A percentile compares a stretch with the other conserved stretches of the same genome.
Conservation (phyloP, 1,140 invertebrate species). For the Ptiloglossa arizonensis region DNA sequence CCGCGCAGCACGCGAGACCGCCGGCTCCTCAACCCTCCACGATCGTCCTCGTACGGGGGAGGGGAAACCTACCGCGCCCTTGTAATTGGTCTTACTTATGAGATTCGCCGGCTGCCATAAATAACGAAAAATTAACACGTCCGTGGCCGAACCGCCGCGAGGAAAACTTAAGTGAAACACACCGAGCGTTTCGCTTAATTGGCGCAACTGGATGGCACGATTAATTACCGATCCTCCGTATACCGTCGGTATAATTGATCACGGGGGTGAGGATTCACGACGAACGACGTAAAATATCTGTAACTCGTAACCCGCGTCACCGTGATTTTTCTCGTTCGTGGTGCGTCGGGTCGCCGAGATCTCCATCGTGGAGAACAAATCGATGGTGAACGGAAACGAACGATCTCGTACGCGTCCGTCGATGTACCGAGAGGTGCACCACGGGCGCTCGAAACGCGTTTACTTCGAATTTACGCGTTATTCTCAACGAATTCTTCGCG, state of each 20-base stretch:
- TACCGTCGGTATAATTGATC: constrained; percentile 28
- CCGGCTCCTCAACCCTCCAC: constrained; percentile 8
- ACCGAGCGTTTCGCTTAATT: constrained; percentile 38
- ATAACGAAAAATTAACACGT: constrained; percentile 50
- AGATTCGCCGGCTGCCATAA: constrained; percentile 26
- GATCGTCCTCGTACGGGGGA: no score
- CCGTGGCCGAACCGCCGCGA: constrained; percentile 9
- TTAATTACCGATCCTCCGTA: constrained; percentile 15
- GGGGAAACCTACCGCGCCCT: constrained; percentile 2
- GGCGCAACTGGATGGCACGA: constrained; percentile 24
- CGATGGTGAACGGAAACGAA: no score
- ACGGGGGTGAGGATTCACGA: constrained; percentile 28
- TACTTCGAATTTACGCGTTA: no score
- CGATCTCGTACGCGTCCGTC: no score
- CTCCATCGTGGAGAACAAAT: no score
- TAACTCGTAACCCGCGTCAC: constrained; percentile 6
- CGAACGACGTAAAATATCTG: neutral
- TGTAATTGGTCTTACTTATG: constrained; percentile 48
- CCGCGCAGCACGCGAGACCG: neutral
- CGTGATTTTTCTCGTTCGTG: neutral
- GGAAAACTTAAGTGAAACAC: constrained; percentile 38
- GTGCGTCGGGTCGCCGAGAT: neutral
- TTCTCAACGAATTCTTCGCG: no score
- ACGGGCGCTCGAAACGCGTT: no score
- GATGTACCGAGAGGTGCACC: no score